Percentiles rank a stretch among this genome's conserved stretches.
phyloP scores from a whole-genome alignment of 2,888 invertebrate species.

The Tachystola acroxantha region DNA sequence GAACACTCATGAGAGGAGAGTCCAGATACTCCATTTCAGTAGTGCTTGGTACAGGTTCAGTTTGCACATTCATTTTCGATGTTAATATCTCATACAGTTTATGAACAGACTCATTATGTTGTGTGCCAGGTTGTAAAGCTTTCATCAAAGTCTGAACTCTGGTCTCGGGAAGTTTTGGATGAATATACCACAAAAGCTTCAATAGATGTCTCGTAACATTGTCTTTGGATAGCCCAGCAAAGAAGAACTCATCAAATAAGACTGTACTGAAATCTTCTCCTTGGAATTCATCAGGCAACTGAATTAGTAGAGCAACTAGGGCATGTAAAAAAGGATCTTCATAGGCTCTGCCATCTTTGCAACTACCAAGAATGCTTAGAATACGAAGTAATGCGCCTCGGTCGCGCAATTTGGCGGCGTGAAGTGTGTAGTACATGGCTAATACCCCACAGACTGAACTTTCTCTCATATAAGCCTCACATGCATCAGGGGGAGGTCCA shows the following conservation, averaged over 20 bases:
- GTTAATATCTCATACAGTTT: slow-evolving; percentile 86
- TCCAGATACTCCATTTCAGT: slow-evolving; percentile 87
- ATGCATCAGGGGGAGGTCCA: slow-evolving; percentile 94
- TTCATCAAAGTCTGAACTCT: slow-evolving; percentile 90
- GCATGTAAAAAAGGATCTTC: slow-evolving; percentile 97
- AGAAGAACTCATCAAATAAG: slow-evolving; percentile 96
- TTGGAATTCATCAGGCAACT: slow-evolving; percentile 94
- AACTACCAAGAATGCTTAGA: slow-evolving; percentile 92
- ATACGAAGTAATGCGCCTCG: slow-evolving; percentile 89
- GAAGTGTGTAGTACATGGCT: slow-evolving; percentile 96
- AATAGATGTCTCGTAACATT: slow-evolving; percentile 95
- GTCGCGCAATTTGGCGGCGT: slow-evolving; percentile 90
- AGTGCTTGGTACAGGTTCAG: slow-evolving; percentile 80
- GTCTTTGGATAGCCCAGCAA: slow-evolving; percentile 92
- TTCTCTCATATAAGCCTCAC: slow-evolving; percentile 94
- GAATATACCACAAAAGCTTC: slow-evolving; percentile 93
- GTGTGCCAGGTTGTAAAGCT: slow-evolving; percentile 84
- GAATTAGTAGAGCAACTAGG: slow-evolving; percentile 89
- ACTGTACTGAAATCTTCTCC: slow-evolving; percentile 97
- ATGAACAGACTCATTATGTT: slow-evolving; percentile 92
- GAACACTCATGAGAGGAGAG: slow-evolving; percentile 91
- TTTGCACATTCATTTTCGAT: slow-evolving; percentile 86
- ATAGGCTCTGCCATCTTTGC: slow-evolving; percentile 94
- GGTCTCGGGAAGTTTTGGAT: slow-evolving; percentile 88
- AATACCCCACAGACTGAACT: slow-evolving; percentile 94